phyloP scores from a whole-genome alignment of 2,888 invertebrate genomes.

The Fissipunctia ypsillon region DNA sequence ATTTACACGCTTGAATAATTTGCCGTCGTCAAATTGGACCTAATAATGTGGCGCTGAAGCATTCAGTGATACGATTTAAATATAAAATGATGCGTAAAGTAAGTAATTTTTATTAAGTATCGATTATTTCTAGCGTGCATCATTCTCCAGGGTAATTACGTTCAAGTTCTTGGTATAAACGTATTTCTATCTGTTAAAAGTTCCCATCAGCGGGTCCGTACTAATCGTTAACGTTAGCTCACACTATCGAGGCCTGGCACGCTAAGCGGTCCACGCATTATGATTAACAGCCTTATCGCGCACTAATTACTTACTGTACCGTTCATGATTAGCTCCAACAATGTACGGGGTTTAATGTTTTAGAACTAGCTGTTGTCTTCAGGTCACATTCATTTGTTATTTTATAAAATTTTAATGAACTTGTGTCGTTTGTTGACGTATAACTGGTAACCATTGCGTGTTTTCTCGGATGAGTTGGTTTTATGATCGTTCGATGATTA shows the following conservation, averaged over 20 bases:
- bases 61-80: constrained; percentile 8
- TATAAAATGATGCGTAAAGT: constrained; percentile 24
- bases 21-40: constrained; percentile 10
- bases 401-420: constrained; percentile 8
- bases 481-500: constrained; percentile 33
- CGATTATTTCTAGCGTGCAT: constrained; percentile 18
- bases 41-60: constrained; percentile 16
- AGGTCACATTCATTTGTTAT: constrained; percentile 60
- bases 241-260: constrained; percentile 58
- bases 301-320: constrained; percentile 80
- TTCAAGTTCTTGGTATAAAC: constrained; percentile 38
- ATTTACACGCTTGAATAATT: constrained; percentile 33
- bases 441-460: constrained; percentile 6
- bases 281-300: constrained; percentile 78
- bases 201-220: constrained; percentile 50
- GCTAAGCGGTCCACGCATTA: constrained; percentile 78
- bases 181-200: constrained; percentile 53
- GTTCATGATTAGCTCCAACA: constrained; percentile 56
- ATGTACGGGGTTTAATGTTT: constrained; percentile 48
- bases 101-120: constrained; percentile 20
- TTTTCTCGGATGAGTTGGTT: constrained; percentile 27
- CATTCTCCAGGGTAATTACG: constrained; percentile 27
- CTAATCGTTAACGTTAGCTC: constrained; percentile 54
- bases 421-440: constrained; percentile 1
- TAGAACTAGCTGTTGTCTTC: constrained; percentile 46